A percentile compares a stretch with the other conserved stretches of the same genome.
Conservation (phyloP, 23 tunicate species). For the Ciona savignyi region DNA sequence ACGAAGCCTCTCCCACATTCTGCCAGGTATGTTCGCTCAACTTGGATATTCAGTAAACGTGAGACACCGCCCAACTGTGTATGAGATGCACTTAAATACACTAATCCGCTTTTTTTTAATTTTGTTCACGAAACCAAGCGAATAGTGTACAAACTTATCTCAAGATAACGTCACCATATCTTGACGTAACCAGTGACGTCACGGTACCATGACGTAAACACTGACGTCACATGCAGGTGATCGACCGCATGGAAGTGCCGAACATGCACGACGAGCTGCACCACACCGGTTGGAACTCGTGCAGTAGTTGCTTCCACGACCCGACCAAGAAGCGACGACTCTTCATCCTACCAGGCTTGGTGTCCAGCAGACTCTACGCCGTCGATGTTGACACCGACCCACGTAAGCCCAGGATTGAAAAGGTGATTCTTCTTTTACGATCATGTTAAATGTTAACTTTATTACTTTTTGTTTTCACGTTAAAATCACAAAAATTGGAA, state of each 20-base stretch:
- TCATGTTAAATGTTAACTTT: background rate
- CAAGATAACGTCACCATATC: no score
- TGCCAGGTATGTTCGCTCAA: conserved; percentile 35
- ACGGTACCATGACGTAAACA: no score
- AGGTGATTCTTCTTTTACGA: conserved; percentile 7
- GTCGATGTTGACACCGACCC: conserved; percentile 75
- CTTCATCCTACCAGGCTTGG: conserved; percentile 68
- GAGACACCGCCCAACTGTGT: no score
- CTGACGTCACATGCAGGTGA: no score
- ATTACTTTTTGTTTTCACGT: no score
- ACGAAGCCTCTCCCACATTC: conserved; percentile 81
- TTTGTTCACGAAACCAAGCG: no score
- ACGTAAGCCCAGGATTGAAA: conserved; percentile 36
- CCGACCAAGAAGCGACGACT: conserved; percentile 65
- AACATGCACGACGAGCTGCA: conserved; percentile 86
- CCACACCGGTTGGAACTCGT: conserved; percentile 94
- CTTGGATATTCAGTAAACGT: no score
- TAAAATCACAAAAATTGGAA: no score
- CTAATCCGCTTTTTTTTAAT: no score
- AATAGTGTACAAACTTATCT: no score
- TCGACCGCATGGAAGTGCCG: conserved; percentile 67
- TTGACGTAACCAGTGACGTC: no score
- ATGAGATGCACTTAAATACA: no score
- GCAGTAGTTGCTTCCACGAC: conserved; percentile 84
- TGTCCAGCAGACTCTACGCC: conserved; percentile 71